Evolutionary conservation across 2,888 invertebrate species (phyloP), one percentile per base, ranked within the genome.

Genomic region (Hedya salicella): DNA sequence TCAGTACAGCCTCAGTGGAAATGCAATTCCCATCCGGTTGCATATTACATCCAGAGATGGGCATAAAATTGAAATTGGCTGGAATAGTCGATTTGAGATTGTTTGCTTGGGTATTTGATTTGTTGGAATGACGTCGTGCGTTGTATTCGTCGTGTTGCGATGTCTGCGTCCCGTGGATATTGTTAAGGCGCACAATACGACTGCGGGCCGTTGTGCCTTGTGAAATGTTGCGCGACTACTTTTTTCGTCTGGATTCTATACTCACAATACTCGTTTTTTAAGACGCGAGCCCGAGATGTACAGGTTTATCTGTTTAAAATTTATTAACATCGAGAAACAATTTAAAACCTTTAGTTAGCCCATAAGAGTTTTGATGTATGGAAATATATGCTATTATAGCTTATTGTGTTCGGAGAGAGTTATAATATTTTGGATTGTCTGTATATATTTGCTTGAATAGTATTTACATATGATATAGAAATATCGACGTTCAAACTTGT

Each of bases 261-360:
- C 89, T 90, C 88, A 87, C 86, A 84, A 86, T 90, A 86, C 85
- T 91, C 83, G 88, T 91, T 91, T 91, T 91, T 91, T 90, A 86
- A 87, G 85, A 89, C 85, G 86, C 85, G 86, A 89, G 89, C 88
- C 82, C 89, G 86, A 89, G 90, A 91, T 91, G 91, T 91, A 91
- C 91, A 89, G 90, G 91, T 91, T 91, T 91, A 91, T 91, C 91
- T 91, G 88, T 91, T 92, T 89, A 89, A 91, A 91, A 92, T 91
- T 91, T 91, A 92, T 91, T 91, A 91, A 91, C 91, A 91, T 90
- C 86, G 87, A 90, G 89, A 91, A 92, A 91, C 91, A 90, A 92
- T 92, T 91, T 89, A 88, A 91, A 90, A 86, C 82, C 86, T 86
- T 88, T 83, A 86, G 88, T 87, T 82, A 81, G 82, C 74, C 85